phyloP scores from a whole-genome alignment of 1,140 invertebrate genomes.

The Caerostris extrusa region DNA sequence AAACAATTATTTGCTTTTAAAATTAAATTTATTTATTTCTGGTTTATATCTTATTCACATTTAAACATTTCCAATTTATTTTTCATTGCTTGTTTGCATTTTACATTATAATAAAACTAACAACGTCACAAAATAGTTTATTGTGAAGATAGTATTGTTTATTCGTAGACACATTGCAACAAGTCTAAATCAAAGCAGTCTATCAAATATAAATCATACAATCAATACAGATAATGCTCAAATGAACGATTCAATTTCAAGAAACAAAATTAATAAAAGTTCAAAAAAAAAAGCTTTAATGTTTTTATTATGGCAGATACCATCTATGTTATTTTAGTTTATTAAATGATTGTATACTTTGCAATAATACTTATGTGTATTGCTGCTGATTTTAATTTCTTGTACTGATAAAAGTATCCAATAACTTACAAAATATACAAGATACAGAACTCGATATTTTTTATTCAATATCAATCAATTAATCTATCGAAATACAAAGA shows the following conservation, averaged over 20 bases:
- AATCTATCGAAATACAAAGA: neutral
- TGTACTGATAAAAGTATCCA: neutral
- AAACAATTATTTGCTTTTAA: no score
- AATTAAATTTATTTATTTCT: no score
- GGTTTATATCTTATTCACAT: no score
- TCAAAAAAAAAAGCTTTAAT: neutral
- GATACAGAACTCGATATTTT: neutral
- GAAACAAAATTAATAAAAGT: neutral
- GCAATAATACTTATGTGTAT: neutral
- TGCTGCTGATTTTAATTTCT: neutral
- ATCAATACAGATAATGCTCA: neutral
- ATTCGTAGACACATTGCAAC: no score
- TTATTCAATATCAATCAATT: neutral
- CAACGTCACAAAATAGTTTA: no score
- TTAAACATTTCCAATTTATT: no score
- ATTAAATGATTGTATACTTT: neutral
- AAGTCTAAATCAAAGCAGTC: no score
- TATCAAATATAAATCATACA: neutral
- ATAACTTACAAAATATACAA: neutral
- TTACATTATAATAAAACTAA: no score
- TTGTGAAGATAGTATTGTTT: no score
- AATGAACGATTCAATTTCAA: neutral
- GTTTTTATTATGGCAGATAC: neutral
- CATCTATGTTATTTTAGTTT: neutral
- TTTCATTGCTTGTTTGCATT: no score